These are phyloP conservation scores for Eristalinus sepulchralis DNA, from an alignment of 2,888 invertebrate species.

Conservation along the genomic window DNA sequence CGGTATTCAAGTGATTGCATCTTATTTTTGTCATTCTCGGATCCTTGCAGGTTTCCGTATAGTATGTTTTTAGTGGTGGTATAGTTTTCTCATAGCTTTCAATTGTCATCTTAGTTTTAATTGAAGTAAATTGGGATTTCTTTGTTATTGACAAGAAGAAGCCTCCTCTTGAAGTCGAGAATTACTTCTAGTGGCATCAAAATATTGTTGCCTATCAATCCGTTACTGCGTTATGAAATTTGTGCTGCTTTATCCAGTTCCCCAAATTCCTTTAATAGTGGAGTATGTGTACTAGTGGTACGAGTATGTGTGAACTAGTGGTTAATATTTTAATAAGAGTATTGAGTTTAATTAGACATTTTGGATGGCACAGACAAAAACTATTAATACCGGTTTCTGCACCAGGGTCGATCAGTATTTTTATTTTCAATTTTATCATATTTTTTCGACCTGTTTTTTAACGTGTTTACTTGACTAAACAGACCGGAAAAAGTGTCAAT, in stretches of 20 bases:
- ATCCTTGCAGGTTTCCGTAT: no score
- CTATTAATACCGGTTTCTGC: neutral
- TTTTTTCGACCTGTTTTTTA: conserved; percentile 30
- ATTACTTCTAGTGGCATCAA: conserved; percentile 2
- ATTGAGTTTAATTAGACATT: neutral
- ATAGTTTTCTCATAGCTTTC: conserved; percentile 2
- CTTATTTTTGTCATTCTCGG: no score
- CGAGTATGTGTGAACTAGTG: neutral
- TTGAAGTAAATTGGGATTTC: conserved; percentile 34
- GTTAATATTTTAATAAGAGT: conserved; percentile 17
- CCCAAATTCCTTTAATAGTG: conserved; percentile 46
- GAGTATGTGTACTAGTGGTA: no score
- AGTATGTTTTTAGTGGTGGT: no score
- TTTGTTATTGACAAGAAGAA: conserved; percentile 5
- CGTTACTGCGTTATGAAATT: no score
- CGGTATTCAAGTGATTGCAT: no score
- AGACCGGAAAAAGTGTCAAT: conserved; percentile 11
- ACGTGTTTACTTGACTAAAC: conserved; percentile 22
- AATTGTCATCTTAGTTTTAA: conserved; percentile 15
- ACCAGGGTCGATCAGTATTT: no score
- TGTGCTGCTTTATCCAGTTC: conserved; percentile 17
- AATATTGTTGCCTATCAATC: conserved; percentile 48
- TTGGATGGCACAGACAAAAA: neutral
- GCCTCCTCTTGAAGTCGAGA: conserved; percentile 20
- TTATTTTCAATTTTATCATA: conserved; percentile 31